Evolutionary conservation across 2,797 vertebrate genomes (phyloP), one percentile per base, ranked within the genome.

Genomic region (Crypturellus tataupa): DNA sequence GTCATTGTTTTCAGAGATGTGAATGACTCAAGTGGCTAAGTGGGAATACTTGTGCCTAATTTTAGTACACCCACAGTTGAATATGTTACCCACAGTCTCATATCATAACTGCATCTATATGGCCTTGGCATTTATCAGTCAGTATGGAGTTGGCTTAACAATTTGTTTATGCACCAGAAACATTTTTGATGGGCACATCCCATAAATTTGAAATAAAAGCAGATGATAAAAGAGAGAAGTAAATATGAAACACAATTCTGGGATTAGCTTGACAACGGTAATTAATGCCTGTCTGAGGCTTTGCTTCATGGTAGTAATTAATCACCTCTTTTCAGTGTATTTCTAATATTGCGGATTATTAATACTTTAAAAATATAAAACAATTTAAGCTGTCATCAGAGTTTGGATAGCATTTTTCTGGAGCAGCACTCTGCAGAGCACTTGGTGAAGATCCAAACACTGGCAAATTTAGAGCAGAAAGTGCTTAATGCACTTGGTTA

Each of bases 401-500:
- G 14, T 62, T 77, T 47, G 55, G 42, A 49, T n/a, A 77, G 51
- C 62, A 46, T 64, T 94, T 89, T 76, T 63, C 83, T 88, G 91
- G 53, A 72, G 62, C 25, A 89, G 25, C n/a, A 70, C 25, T 85
- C 46, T 93, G 24, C 51, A 85, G 51, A 73, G 44, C 40, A 3
- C 84, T 93, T 92, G 85, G 53, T 80, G 29, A 89, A 56, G 35
- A 68, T 89, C 60, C 86, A 93, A 89, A 42, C 63, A 63, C 31
- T 69, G 70, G 46, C 86, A 92, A 79, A 89, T 93, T 95, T 96
- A 93, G 73, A 85, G 35, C 37, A 79, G 44, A 70, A 90, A 91
- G 16, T 62, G 37, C 87, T 88, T 75, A 58, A 78, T 77, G 37
- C 29, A n/a, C n/a, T 93, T 46, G 5, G 27, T 93, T 97, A 77